Conservation (phyloP, 2,888 invertebrate species). For the Allolobophora icterica region DNA sequence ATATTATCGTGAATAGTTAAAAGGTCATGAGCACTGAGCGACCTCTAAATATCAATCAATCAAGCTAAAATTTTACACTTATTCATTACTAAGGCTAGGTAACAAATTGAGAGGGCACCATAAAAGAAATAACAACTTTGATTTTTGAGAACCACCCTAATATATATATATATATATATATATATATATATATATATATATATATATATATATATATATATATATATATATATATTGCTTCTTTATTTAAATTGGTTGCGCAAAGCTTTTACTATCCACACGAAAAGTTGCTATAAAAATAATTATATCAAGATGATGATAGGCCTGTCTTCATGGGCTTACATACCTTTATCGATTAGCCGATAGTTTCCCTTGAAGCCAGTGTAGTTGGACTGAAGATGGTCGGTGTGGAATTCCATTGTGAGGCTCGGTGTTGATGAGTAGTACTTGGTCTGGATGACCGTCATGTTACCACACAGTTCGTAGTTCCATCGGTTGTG, state of each 20-base stretch:
- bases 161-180: no score
- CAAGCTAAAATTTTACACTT: no score
- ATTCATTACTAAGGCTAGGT: no score
- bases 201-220: no score
- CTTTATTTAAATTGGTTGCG: not conserved
- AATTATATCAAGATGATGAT: not conserved
- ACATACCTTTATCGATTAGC: slow-evolving; percentile 58
- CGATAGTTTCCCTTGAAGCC: slow-evolving; percentile 61
- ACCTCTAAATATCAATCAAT: no score
- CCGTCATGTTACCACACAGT: slow-evolving; percentile 60
- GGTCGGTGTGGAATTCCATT: slow-evolving; percentile 60
- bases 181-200: no score
- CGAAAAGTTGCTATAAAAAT: not conserved
- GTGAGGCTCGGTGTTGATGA: slow-evolving; percentile 58
- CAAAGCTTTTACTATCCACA: not conserved
- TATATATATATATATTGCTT: no score
- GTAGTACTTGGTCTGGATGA: slow-evolving; percentile 58
- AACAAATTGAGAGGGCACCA: no score
- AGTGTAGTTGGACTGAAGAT: slow-evolving; percentile 51
- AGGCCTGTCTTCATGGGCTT: not conserved
- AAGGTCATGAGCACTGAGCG: no score
- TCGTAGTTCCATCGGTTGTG: slow-evolving; percentile 54
- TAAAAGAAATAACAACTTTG: no score
- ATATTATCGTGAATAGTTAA: no score
- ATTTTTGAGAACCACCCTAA: no score